phyloP scores from a whole-genome alignment of 2,113 vertebrate species.

The Entelurus aequoreus region DNA sequence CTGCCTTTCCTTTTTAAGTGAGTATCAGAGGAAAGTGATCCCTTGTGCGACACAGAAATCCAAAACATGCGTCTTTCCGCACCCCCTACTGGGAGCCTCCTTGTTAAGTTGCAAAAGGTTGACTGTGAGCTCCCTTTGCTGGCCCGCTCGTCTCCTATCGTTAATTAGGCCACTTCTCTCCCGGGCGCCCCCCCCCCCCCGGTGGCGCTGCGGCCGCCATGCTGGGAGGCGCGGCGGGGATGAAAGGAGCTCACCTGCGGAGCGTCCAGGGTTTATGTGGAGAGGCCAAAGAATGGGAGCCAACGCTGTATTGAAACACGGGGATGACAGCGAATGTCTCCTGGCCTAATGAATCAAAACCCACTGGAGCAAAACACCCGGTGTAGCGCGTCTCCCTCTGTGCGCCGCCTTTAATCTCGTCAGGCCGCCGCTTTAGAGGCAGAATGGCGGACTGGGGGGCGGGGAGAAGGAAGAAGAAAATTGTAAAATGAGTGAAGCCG shows the following conservation, averaged over 20 bases:
- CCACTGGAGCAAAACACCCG: constrained; percentile 31
- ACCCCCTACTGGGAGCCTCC: constrained; percentile 51
- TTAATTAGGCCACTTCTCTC: constrained; percentile 65
- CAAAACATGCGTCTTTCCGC: background rate
- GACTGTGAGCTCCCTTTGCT: constrained; percentile 46
- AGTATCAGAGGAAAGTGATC: too few relatives aligned
- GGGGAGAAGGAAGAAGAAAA: constrained; percentile 9
- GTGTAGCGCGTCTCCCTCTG: constrained; percentile 9
- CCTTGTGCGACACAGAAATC: too few relatives aligned
- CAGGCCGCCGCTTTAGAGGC: constrained; percentile 21
- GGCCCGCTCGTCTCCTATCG: constrained; percentile 42
- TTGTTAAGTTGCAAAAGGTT: constrained; percentile 53
- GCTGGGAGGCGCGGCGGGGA: constrained; percentile 48
- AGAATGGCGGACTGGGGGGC: constrained; percentile 10
- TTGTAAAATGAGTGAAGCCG: constrained; percentile 38
- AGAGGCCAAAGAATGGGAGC: constrained; percentile 28
- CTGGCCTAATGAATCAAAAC: constrained; percentile 57
- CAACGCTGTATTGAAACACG: background rate
- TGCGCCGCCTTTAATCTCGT: constrained; percentile 47
- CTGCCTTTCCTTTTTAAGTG: too few relatives aligned
- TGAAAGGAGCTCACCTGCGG: constrained; percentile 73
- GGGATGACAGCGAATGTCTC: constrained; percentile 32
- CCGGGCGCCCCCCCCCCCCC: constrained; percentile 40
- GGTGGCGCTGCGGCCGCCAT: constrained; percentile 40
- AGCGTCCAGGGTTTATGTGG: constrained; percentile 59